These are phyloP conservation scores for Lamprologus callipterus DNA, from an alignment of 2,113 vertebrate species.

Conservation along the genomic window DNA sequence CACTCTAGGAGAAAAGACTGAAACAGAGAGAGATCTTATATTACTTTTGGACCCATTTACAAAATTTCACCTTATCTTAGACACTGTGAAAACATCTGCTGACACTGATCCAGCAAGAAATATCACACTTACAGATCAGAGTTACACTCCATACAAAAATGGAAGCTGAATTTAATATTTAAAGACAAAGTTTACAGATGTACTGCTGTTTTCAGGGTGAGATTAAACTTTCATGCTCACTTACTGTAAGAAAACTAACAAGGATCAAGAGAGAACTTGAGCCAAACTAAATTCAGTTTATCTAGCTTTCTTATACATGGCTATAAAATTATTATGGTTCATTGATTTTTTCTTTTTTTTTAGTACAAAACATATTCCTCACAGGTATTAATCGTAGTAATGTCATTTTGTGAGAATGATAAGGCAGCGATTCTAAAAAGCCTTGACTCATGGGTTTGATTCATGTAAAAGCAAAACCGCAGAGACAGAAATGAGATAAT, in stretches of 20 bases:
- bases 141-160: neutral
- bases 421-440: neutral
- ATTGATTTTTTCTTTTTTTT: neutral
- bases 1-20: conserved; percentile 85
- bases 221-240: neutral
- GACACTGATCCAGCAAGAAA: neutral
- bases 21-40: neutral
- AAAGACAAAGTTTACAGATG: neutral
- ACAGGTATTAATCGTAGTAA: neutral
- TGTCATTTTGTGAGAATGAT: neutral
- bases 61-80: neutral
- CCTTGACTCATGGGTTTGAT: neutral
- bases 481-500: neutral
- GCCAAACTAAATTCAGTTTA: neutral
- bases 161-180: neutral
- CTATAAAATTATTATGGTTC: neutral
- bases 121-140: neutral
- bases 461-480: neutral
- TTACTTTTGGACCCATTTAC: neutral
- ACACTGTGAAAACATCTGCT: neutral
- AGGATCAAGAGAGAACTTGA: neutral
- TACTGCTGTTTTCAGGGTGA: neutral
- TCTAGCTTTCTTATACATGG: neutral
- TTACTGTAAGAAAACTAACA: neutral
- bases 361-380: neutral